Conservation (phyloP, 1,140 invertebrate species). For the Aphaenogaster floridana region DNA sequence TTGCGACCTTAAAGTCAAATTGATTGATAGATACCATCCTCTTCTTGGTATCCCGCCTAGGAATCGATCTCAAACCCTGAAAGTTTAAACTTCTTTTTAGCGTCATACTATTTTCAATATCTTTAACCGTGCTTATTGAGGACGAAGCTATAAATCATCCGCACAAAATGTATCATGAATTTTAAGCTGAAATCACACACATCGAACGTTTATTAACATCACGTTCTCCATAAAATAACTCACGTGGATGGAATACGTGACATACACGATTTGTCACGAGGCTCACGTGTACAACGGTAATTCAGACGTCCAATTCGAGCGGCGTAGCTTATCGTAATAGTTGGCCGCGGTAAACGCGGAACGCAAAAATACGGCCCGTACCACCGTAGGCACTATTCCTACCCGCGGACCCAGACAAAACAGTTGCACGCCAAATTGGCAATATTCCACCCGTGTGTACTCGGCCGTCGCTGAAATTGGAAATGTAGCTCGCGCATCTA, state of each 20-base stretch:
- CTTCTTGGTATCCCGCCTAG: too few relatives aligned
- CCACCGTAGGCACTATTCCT: slow-evolving; percentile 50
- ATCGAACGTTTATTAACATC: not conserved
- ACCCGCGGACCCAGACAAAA: slow-evolving; percentile 55
- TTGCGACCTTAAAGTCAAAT: not conserved
- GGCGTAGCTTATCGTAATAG: slow-evolving; percentile 62
- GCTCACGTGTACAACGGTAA: slow-evolving; percentile 30
- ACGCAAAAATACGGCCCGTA: slow-evolving; percentile 50
- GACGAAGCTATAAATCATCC: not conserved
- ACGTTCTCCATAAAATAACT: slow-evolving; percentile 19
- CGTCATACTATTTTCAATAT: not conserved
- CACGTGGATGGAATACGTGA: slow-evolving; percentile 12
- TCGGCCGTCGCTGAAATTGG: slow-evolving; percentile 74
- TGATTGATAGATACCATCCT: not conserved
- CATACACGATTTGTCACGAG: slow-evolving; percentile 40
- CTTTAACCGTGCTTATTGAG: not conserved
- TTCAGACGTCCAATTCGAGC: slow-evolving; percentile 49
- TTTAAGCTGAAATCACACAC: not conserved
- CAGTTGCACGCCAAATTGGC: slow-evolving; percentile 64
- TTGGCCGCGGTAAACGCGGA: slow-evolving; percentile 49
- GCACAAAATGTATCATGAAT: not conserved
- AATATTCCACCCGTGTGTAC: slow-evolving; percentile 62
- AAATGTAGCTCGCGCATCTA: slow-evolving; percentile 71
- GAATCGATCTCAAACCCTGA: not conserved
- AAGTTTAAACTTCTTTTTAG: not conserved